These are phyloP conservation scores for Patella ulyssiponensis DNA, from an alignment of 2,888 invertebrate genomes.

Conservation along the genomic window DNA sequence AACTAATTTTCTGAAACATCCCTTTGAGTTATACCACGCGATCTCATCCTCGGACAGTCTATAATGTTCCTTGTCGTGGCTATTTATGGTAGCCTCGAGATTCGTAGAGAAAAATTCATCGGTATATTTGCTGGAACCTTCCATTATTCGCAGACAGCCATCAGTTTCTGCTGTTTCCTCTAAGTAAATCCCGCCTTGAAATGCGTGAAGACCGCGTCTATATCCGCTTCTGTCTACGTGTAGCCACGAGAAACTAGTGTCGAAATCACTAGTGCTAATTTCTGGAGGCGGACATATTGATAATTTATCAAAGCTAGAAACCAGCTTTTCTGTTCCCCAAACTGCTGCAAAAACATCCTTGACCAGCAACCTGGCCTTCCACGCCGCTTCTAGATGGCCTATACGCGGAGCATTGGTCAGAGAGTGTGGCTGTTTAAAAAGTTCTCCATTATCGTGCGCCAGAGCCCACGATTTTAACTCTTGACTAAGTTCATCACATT, in stretches of 20 bases:
- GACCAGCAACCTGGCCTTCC: background rate
- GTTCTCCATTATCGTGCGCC: background rate
- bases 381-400: background rate
- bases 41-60: background rate
- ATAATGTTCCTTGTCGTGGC: background rate
- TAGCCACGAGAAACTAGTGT: background rate
- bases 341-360: background rate
- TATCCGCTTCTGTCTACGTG: background rate
- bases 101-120: background rate
- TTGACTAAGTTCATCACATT: constrained; percentile 21
- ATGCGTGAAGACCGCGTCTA: background rate
- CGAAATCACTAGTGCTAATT: background rate
- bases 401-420: background rate
- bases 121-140: background rate
- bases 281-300: constrained; percentile 6
- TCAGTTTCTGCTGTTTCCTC: background rate
- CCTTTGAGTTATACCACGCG: background rate
- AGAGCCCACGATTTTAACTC: background rate
- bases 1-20: background rate
- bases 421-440: background rate
- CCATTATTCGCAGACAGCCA: background rate
- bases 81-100: background rate
- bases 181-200: background rate
- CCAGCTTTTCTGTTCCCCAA: background rate
- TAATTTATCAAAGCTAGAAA: constrained; percentile 9